Percentiles rank a stretch among this genome's conserved stretches.
phyloP scores from a whole-genome alignment of 2,888 invertebrate genomes.

The Branchellion lobata region DNA sequence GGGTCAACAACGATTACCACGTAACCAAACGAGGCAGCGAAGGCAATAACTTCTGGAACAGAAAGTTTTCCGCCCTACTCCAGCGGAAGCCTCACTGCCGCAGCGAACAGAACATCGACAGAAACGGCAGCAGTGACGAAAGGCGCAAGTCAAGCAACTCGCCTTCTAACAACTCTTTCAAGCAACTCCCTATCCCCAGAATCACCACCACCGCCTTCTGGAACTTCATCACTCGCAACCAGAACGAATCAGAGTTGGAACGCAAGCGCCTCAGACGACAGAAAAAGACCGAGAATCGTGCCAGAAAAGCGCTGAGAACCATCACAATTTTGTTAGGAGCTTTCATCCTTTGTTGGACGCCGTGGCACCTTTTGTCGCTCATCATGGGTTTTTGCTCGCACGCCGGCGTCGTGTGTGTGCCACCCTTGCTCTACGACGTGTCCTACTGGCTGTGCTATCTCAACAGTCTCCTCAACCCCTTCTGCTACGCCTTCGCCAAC shows the following conservation, averaged over 20 bases:
- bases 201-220: conserved; percentile 28
- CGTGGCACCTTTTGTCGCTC: conserved; percentile 91
- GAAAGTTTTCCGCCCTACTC: not conserved
- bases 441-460: conserved; percentile 81
- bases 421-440: conserved; percentile 58
- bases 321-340: conserved; percentile 98
- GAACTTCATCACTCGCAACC: conserved; percentile 31
- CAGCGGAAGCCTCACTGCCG: not conserved
- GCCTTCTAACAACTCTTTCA: not conserved
- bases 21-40: conserved; percentile 23
- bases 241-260: not conserved
- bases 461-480: conserved; percentile 77
- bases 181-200: not conserved
- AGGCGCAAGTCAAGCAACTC: not conserved
- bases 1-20: not conserved
- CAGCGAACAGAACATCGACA: not conserved
- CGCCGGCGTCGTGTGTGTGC: conserved; percentile 51
- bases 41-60: not conserved
- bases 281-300: conserved; percentile 82
- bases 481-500: conserved; percentile 97
- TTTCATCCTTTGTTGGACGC: conserved; percentile 96
- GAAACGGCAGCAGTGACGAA: not conserved
- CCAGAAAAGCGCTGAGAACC: conserved; percentile 93
- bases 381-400: conserved; percentile 89
- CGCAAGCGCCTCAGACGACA: conserved; percentile 19